Evolutionary conservation across 2,888 invertebrate genomes (phyloP).

Genomic region (Cyrtodaria siliqua): DNA sequence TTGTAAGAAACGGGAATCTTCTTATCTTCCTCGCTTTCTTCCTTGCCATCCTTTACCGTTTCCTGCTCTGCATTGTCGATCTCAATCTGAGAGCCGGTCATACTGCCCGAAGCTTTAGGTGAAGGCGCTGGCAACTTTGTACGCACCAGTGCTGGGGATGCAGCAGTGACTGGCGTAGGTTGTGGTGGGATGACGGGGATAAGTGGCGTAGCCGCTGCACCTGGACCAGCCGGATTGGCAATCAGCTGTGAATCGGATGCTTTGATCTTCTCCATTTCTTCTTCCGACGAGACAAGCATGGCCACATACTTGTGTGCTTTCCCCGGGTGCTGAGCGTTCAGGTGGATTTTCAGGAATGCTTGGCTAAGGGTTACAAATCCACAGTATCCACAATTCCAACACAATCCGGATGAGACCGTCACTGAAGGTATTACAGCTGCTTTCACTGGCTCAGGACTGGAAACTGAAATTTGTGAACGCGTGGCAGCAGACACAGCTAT

Average conservation of each 20-base stretch:
- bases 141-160: slow-evolving; percentile 1
- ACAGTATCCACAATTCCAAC: slow-evolving; percentile 81
- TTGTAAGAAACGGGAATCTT: slow-evolving; percentile 67
- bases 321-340: slow-evolving; percentile 70
- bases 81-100: slow-evolving; percentile 15
- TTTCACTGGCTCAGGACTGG: slow-evolving; percentile 4
- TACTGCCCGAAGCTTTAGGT: neutral
- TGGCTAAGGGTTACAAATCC: slow-evolving; percentile 75
- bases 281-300: slow-evolving; percentile 66
- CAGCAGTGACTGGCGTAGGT: neutral
- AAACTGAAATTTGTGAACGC: neutral
- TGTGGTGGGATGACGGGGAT: slow-evolving; percentile 5
- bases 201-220: slow-evolving; percentile 7
- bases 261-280: slow-evolving; percentile 63
- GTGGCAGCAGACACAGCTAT: slow-evolving; percentile 40
- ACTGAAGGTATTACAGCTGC: too few relatives aligned
- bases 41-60: slow-evolving; percentile 28
- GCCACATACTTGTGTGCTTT: slow-evolving; percentile 78
- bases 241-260: slow-evolving; percentile 60
- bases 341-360: slow-evolving; percentile 75
- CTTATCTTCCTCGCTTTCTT: slow-evolving; percentile 59
- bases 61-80: slow-evolving; percentile 61
- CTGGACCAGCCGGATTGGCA: slow-evolving; percentile 21
- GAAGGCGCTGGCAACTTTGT: slow-evolving; percentile 3
- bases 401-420: slow-evolving; percentile 59